A percentile compares a stretch with the other conserved stretches of the same genome.
Evolutionary conservation across 2,113 vertebrate genomes (phyloP).

Genomic region (Nerophis ophidion): DNA sequence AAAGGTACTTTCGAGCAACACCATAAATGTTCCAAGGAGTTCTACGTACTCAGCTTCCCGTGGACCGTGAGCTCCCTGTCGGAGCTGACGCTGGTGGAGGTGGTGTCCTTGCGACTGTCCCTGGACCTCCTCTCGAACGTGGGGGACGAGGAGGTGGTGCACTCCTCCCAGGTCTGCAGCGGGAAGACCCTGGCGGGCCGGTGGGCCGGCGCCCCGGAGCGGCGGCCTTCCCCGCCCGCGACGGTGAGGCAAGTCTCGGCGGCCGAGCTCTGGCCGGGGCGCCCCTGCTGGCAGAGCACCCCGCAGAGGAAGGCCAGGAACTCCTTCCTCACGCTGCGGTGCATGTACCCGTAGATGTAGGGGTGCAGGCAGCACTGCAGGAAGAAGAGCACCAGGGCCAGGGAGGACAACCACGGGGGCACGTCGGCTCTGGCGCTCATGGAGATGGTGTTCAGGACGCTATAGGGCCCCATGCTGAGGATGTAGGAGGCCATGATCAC

Average conservation of each 20-base stretch:
- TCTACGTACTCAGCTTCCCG: conserved; percentile 46
- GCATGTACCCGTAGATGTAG: conserved; percentile 87
- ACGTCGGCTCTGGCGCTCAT: conserved; percentile 63
- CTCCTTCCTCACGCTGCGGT: conserved; percentile 79
- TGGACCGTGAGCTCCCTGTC: conserved; percentile 67
- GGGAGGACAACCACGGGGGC: conserved; percentile 77
- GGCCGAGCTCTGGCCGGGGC: conserved; percentile 59
- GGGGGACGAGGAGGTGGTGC: conserved; percentile 69
- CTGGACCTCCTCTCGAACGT: conserved; percentile 67
- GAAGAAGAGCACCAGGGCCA: conserved; percentile 82
- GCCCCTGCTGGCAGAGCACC: conserved; percentile 68
- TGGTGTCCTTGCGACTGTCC: conserved; percentile 73
- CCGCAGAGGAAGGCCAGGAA: conserved; percentile 74
- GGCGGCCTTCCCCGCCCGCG: conserved; percentile 62
- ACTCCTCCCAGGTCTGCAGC: conserved; percentile 73
- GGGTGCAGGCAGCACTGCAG: conserved; percentile 85
- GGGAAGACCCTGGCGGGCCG: conserved; percentile 67
- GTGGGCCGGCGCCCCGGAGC: conserved; percentile 53
- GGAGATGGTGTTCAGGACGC: conserved; percentile 74
- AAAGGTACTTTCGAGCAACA: too few relatives aligned
- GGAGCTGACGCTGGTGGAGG: conserved; percentile 71
- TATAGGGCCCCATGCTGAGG: conserved; percentile 83
- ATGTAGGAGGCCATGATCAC: conserved; percentile 84
- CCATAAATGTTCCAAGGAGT: too few relatives aligned
- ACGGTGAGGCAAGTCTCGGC: conserved; percentile 74